phyloP scores from a whole-genome alignment of 2,888 invertebrate genomes.

The Carpatolechia fugitivella region DNA sequence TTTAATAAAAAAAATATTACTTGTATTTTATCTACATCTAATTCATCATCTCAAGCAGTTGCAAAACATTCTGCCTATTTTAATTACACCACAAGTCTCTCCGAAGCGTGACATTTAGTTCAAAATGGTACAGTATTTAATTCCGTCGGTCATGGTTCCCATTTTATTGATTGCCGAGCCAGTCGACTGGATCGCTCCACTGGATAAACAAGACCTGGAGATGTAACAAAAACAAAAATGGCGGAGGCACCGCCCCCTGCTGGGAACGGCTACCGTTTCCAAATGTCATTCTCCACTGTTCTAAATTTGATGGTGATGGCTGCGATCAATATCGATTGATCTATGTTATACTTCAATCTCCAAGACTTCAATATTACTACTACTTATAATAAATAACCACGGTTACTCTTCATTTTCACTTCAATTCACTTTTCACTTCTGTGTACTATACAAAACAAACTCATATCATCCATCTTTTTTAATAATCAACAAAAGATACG shows the following conservation, averaged over 20 bases:
- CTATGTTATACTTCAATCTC: neutral
- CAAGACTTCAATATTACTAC: too few relatives aligned
- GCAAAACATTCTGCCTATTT: slow-evolving; percentile 28
- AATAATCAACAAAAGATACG: too few relatives aligned
- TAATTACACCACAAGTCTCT: slow-evolving; percentile 44
- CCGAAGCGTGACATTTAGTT: slow-evolving; percentile 39
- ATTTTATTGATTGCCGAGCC: slow-evolving; percentile 74
- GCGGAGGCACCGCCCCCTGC: slow-evolving; percentile 72
- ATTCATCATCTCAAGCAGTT: neutral
- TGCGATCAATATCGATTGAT: slow-evolving; percentile 36
- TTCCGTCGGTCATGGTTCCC: slow-evolving; percentile 65
- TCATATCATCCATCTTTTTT: too few relatives aligned
- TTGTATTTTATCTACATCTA: too few relatives aligned
- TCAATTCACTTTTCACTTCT: too few relatives aligned
- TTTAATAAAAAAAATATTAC: too few relatives aligned
- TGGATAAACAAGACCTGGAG: slow-evolving; percentile 75
- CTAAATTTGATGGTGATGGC: slow-evolving; percentile 27
- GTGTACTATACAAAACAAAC: too few relatives aligned
- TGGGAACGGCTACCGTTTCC: slow-evolving; percentile 70
- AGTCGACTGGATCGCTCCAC: slow-evolving; percentile 64
- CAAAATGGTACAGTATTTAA: slow-evolving; percentile 58
- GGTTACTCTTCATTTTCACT: too few relatives aligned
- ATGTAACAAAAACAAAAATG: slow-evolving; percentile 69
- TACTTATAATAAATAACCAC: too few relatives aligned
- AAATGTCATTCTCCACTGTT: slow-evolving; percentile 68